phyloP scores from a whole-genome alignment of 2,888 invertebrate species.

The Patella pellucida region DNA sequence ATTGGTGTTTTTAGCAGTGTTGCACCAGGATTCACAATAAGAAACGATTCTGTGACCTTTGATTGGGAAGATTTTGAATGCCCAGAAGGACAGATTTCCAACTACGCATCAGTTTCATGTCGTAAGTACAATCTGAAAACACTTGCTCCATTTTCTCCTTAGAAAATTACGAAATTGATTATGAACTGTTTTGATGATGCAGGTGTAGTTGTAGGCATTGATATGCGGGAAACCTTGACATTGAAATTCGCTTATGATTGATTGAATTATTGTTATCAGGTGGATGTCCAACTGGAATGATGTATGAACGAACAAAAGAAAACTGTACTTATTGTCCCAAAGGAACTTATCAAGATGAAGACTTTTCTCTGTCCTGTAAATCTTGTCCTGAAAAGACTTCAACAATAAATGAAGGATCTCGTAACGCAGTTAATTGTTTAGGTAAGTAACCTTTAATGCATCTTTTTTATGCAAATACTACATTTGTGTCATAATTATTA shows the following conservation, averaged over 20 bases:
- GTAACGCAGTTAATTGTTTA: constrained; percentile 27
- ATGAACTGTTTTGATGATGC: too few species aligned
- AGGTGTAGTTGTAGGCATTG: too few species aligned
- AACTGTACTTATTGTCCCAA: constrained; percentile 10
- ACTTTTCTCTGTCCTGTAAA: constrained; percentile 28
- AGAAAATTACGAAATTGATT: too few species aligned
- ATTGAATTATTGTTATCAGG: background rate
- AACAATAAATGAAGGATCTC: constrained; percentile 30
- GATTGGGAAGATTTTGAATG: constrained; percentile 23
- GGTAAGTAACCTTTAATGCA: background rate
- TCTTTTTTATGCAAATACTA: too few species aligned
- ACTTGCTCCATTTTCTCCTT: too few species aligned
- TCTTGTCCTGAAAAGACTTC: constrained; percentile 39
- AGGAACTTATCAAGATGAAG: constrained; percentile 14
- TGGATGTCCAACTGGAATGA: constrained; percentile 16
- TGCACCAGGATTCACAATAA: constrained; percentile 22
- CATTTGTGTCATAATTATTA: too few species aligned
- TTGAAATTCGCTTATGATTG: too few species aligned
- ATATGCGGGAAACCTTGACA: too few species aligned
- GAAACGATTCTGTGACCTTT: constrained; percentile 26
- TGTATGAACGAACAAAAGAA: background rate
- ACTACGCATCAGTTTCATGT: constrained; percentile 8
- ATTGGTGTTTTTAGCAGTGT: constrained; percentile 27
- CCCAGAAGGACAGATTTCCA: constrained; percentile 11
- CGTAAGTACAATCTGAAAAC: background rate